These are phyloP conservation scores for Alligator sinensis DNA, from an alignment of 2,113 vertebrate species.

Conservation along the genomic window DNA sequence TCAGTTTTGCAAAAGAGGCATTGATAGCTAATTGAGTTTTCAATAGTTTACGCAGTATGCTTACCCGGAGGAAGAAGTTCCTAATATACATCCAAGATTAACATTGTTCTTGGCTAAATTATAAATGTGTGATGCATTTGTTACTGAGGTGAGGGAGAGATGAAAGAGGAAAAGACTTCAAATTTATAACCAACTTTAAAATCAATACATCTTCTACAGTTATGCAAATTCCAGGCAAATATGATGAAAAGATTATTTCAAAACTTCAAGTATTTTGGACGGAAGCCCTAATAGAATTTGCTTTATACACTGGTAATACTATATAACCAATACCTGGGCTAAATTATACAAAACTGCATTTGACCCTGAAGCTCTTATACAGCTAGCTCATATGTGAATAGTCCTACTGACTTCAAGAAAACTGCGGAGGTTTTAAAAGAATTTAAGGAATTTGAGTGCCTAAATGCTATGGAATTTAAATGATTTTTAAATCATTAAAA, in stretches of 20 bases:
- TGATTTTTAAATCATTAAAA: too few species aligned
- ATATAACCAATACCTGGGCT: not conserved
- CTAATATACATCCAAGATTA: conserved; percentile 66
- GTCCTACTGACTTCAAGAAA: not conserved
- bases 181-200: not conserved
- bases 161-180: conserved; percentile 21
- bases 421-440: not conserved
- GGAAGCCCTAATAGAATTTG: not conserved
- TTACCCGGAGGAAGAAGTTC: conserved; percentile 40
- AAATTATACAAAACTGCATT: not conserved
- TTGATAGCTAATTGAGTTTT: conserved; percentile 46
- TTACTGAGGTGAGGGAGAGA: not conserved
- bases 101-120: conserved; percentile 45
- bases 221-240: conserved; percentile 28
- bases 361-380: not conserved
- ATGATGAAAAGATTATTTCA: not conserved
- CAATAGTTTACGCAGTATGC: conserved; percentile 51
- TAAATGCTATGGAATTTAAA: conserved; percentile 24
- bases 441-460: not conserved
- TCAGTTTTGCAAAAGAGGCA: conserved; percentile 33
- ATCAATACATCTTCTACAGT: conserved; percentile 13
- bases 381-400: not conserved
- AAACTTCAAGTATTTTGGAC: not conserved
- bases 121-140: conserved; percentile 43
- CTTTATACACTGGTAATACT: not conserved